Evolutionary conservation across 1,140 invertebrate species (phyloP), one percentile per base, ranked within the genome.

Genomic region (Rhagoletis pomonella): DNA sequence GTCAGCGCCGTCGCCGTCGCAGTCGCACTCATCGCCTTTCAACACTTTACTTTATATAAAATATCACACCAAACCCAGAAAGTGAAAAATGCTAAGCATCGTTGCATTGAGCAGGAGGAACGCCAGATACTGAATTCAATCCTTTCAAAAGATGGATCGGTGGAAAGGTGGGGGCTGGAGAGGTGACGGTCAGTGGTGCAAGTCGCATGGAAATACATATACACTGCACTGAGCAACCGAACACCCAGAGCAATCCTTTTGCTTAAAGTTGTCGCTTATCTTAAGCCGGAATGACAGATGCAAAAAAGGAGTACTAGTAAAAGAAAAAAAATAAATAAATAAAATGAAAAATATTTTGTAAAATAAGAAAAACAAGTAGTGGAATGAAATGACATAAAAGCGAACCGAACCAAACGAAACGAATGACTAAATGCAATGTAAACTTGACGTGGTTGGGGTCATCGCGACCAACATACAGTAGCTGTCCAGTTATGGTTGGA

Each of bases 211-310:
- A 85, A 42, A 62, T 85, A 62, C 50, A 55, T 29, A 29, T 29
- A 29, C 29, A 29, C 12, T 67, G 9, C 5, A 65, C 3, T 47
- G 29, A 29, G 12, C 47, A 29, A 4, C n/a, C 14, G 42, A 29
- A 85, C 81, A 67, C n/a, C 39, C 85, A 29, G 10, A 73, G 86
- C 65, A 60, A 87, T 50, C 50, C 60, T 19, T 87, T 87, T 87
- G 86, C 65, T 87, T 87, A 60, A 81, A 77, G 67, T 91, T 89
- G 86, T 85, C 89, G 88, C 89, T 89, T 91, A 90, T 90, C 90
- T 90, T 90, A 91, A 90, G 89, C 87, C 87, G 87, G 87, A 89
- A 86, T 91, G 90, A 92, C 90, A 90, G 89, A 88, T 29, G 50
- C 55, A 86, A 85, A 58, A 62, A 85, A 85, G 29, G 1, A 29